Base-by-base conservation (phyloP, 2,888 invertebrate species). In the Axea sp. region DNA sequence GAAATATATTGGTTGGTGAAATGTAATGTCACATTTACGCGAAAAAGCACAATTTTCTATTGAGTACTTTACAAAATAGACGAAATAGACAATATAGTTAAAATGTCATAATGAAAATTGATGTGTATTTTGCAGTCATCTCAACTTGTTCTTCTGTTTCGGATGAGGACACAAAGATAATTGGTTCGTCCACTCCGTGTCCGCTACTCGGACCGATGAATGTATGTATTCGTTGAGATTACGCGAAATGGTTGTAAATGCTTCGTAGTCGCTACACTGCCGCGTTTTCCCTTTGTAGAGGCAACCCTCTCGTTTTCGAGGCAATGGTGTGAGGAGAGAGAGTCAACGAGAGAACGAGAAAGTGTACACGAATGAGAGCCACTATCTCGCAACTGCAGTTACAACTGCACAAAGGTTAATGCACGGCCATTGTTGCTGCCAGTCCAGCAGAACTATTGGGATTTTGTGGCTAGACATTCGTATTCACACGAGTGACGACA, bases 381-480 rank as follows among this genome's bases (percentile, higher is more conserved):
- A 80, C 86, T 86, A 86, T 86, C 86, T 85, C 83, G 81, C 81
- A 81, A 84, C 84, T 86, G 86, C 86, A 86, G 86, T 86, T 86
- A 86, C 85, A 84, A 86, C 80, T 85, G 83, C 84, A 86, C 85
- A 86, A 86, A 86, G 86, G 86, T 85, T 85, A 86, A 86, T 86
- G 85, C 84, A 83, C 81, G 81, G 81, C 85, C 80, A 86, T 86
- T 86, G 86, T 86, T 84, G 82, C 74, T 80, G 84, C 80, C 80
- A 81, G 83, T 80, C 83, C 80, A 76, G 81, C 81, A 83, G 83
- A 84, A 84, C 83, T 82, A 82, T 79, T 78, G 79, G 78, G 83
- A 80, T 84, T 82, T 83, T 78, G 72, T 75, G 73, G 76, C 53
- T 72, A 76, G 67, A 69, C 74, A 68, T 57, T 72, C 68, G 76